Evolutionary conservation across 1,140 invertebrate genomes (phyloP), one percentile per base, ranked within the genome.

Genomic region (Brachionus sp.): DNA sequence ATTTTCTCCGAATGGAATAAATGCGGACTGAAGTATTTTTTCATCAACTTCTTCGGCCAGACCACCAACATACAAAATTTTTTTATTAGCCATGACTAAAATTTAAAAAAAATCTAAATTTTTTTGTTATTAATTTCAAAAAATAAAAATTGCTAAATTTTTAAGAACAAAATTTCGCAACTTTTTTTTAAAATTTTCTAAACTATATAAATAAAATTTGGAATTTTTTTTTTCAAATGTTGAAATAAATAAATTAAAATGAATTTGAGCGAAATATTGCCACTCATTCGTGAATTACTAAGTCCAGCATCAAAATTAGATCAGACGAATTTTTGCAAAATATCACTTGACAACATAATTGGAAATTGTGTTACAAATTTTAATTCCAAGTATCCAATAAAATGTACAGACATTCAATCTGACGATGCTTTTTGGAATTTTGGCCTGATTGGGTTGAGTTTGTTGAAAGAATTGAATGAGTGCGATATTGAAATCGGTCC

Each of bases 11-110:
- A 99, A 99, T 13, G 97, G 95, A 85, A 98, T 95, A 87, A 99
- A 99, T 0, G 96, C 97, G 84, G 95, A 94, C 88, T 95, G 94
- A 3, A 99, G 90, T 83, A 97, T 92, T 90, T 98, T 96, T 86
- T 98, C 95, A 86, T 96, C 95, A 0, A 98, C 96, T 91, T 99
- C 97, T 86, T 98, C 97, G 0, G 96, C 94, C 85, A 99, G 90
- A 6, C 97, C 97, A 23, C 78, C 78, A 66, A 82, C 78, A 33
- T 82, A 82, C 10, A 82, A 39, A 19, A 53, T 23, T 70, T 53
- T 64, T 46, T 66, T 82, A 64, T 35, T 46, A 44, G 77, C 77
- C 78, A 82, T 82, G 3, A 19, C 50, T 57, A 19, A 57, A 57
- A 23, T 57, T 19, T 23, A 19, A 19, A 57, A 57, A 7, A 57